phyloP scores from a whole-genome alignment of 2,797 vertebrate genomes.

The Centropyge bicolor region DNA sequence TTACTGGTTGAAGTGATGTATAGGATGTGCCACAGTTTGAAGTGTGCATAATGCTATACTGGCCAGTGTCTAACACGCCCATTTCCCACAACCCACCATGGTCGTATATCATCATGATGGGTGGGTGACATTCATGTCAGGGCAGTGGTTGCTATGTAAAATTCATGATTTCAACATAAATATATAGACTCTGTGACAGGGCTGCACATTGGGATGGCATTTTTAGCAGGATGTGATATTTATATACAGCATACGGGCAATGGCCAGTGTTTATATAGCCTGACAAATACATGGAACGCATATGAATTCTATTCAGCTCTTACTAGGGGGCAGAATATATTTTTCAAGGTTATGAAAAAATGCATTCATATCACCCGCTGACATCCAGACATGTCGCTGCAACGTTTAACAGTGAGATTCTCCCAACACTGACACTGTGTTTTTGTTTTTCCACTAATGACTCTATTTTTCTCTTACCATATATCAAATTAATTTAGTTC shows the following conservation, averaged over 20 bases:
- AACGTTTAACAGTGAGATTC: constrained; percentile 19
- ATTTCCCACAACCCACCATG: constrained; percentile 31
- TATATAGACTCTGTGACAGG: constrained; percentile 23
- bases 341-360: constrained; percentile 38
- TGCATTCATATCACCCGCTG: constrained; percentile 16
- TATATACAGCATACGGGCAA: constrained; percentile 18
- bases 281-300: constrained; percentile 37
- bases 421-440: constrained; percentile 44
- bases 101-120: constrained; percentile 51
- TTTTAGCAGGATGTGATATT: constrained; percentile 43
- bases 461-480: constrained; percentile 67
- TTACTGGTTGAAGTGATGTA: constrained; percentile 10
- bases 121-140: constrained; percentile 44
- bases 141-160: constrained; percentile 44
- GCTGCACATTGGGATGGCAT: constrained; percentile 9
- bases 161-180: constrained; percentile 61
- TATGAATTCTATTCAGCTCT: constrained; percentile 31
- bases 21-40: background rate
- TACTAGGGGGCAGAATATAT: constrained; percentile 7
- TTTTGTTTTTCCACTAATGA: constrained; percentile 71
- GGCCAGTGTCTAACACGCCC: background rate
- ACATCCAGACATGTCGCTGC: constrained; percentile 36
- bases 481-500: constrained; percentile 76
- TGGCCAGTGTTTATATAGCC: constrained; percentile 8
- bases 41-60: constrained; percentile 8